Conservation (phyloP, 2,113 vertebrate genomes). For the Hypocryptadius cinnamomeus region DNA sequence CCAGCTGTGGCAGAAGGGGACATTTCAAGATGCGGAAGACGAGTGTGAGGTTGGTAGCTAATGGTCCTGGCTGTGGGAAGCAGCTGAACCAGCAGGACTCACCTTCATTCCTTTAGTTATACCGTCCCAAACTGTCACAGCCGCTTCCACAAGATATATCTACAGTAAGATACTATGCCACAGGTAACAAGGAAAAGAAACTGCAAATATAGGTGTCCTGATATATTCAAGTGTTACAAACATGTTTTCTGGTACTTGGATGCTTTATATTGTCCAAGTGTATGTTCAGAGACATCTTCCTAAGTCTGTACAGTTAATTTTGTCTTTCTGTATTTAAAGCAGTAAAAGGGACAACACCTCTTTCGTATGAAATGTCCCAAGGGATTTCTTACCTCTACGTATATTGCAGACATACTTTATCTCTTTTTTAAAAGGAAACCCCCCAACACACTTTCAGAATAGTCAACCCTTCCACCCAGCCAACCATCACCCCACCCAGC, state of each 20-base stretch:
- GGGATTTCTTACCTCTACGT: background rate
- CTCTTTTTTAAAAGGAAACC: background rate
- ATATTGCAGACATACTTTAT: background rate
- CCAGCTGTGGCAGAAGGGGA: background rate
- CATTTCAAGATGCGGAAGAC: background rate
- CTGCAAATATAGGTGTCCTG: background rate
- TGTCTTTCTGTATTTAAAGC: background rate
- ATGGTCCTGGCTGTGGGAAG: background rate
- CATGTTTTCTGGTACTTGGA: background rate
- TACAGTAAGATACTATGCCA: background rate
- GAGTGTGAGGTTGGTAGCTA: background rate
- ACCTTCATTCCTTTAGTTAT: background rate
- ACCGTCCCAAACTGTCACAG: background rate
- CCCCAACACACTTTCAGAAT: background rate
- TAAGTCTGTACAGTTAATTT: background rate
- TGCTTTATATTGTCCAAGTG: background rate
- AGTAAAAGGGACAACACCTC: background rate
- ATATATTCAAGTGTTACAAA: background rate
- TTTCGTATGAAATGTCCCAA: background rate
- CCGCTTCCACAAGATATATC: background rate
- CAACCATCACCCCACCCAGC: background rate
- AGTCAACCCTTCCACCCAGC: background rate
- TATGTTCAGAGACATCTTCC: background rate
- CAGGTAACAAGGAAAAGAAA: background rate
- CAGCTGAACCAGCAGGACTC: background rate